Percentiles rank a stretch among this genome's conserved stretches.
These are phyloP conservation scores for Oryzias celebensis DNA, from an alignment of 2,113 vertebrate species.

Conservation along the genomic window DNA sequence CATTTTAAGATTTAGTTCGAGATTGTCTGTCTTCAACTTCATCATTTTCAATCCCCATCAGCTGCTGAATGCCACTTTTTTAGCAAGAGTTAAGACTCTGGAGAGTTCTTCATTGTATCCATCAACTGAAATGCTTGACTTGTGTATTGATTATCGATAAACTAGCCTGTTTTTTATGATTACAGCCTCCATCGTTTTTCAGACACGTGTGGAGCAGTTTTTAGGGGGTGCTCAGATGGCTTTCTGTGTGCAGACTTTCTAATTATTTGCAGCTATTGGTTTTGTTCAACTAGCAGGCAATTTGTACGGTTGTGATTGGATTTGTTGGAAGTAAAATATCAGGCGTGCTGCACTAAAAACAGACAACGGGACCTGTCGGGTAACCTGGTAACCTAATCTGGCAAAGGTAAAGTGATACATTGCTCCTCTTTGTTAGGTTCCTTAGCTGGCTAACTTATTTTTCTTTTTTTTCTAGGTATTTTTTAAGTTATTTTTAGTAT, in stretches of 20 bases:
- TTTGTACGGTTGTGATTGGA: slow-evolving; percentile 42
- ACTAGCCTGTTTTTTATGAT: too few species aligned
- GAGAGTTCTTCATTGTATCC: background rate
- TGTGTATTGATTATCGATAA: background rate
- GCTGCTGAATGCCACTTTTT: background rate
- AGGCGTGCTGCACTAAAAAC: background rate
- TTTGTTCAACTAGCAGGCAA: slow-evolving; percentile 50
- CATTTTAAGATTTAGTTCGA: too few species aligned
- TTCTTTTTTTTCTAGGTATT: too few species aligned
- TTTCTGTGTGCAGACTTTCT: slow-evolving; percentile 6
- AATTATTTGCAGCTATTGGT: slow-evolving; percentile 41
- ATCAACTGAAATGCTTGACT: background rate
- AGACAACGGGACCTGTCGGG: slow-evolving; percentile 10
- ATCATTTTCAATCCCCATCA: slow-evolving; percentile 9
- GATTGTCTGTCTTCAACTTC: background rate
- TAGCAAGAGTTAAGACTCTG: slow-evolving; percentile 1
- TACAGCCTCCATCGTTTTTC: background rate
- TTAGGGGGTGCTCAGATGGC: background rate
- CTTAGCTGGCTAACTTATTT: too few species aligned
- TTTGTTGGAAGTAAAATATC: slow-evolving; percentile 47
- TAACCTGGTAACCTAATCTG: slow-evolving; percentile 22
- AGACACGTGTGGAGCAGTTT: background rate
- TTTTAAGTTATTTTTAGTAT: too few species aligned
- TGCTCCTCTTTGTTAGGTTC: background rate
- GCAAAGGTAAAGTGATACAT: background rate